A percentile compares a stretch with the other conserved stretches of the same genome.
Conservation (phyloP, 1,140 invertebrate genomes). For the Procambarus clarkii region DNA sequence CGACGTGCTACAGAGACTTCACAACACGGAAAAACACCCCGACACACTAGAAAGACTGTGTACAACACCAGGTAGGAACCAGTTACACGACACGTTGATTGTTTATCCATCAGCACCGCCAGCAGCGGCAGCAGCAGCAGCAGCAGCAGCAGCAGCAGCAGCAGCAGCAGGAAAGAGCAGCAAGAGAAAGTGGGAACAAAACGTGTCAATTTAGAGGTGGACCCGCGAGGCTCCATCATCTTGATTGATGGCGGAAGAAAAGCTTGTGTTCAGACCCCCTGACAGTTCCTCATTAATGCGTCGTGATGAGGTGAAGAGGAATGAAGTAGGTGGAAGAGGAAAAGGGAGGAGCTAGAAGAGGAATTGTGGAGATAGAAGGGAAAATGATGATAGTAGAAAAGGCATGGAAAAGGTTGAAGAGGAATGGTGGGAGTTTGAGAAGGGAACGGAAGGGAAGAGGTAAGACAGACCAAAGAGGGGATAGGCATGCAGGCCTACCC, state of each 20-base stretch:
- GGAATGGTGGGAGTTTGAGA: background rate
- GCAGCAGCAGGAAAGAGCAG: too few relatives aligned
- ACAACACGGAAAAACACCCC: too few relatives aligned
- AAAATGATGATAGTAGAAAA: background rate
- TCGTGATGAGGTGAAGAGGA: constrained; percentile 12
- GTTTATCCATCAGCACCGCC: too few relatives aligned
- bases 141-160: too few relatives aligned
- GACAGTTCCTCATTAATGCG: constrained; percentile 37
- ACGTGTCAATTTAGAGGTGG: constrained; percentile 9
- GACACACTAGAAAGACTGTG: background rate
- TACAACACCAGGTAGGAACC: background rate
- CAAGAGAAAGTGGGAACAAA: background rate
- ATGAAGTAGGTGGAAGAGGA: background rate
- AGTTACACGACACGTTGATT: too few relatives aligned
- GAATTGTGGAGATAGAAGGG: background rate
- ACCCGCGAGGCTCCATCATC: background rate
- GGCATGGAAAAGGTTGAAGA: background rate
- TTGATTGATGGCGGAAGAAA: constrained; percentile 16
- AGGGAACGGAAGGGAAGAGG: background rate
- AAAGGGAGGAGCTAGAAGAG: background rate
- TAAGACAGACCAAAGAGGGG: background rate
- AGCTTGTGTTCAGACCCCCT: background rate
- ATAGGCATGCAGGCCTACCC: too few relatives aligned
- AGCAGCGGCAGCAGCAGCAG: too few relatives aligned
- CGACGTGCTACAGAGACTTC: too few relatives aligned